Evolutionary conservation across 37 sponge, comb jelly and placozoan species (phyloP), one percentile per base, ranked within the genome.

Genomic region (Oopsacas minuta): DNA sequence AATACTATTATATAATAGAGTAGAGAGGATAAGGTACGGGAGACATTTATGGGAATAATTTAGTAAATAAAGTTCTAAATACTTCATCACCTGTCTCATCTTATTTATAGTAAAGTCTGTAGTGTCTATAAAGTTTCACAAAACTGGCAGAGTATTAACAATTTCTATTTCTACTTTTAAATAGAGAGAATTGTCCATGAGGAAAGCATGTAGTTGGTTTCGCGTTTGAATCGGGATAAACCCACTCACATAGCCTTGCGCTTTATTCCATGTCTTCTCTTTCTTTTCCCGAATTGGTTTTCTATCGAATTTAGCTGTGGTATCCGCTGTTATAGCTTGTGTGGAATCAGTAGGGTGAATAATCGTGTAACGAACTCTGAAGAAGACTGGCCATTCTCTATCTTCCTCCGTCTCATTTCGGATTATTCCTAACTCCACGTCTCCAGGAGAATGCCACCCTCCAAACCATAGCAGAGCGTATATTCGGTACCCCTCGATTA

Each of bases 211-310:
- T 25, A 61, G 75, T n/a, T 61, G 75, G 28, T 61, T 25, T 12
- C 22, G 20, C 75, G 20, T 61, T 61, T 25, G 75, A 25, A 61
- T 61, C 22, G 75, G 75, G 75, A 61, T 61, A n/a, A 61, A 61
- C 5, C 30, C 75, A 34, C 30, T 12, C 1, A 61, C 75, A n/a
- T 32, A 61, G 32, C 75, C 75, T 61, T 61, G 75, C 28, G 75
- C 75, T 34, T 61, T 61, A 34, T 61, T 61, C 75, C 75, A 61
- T 3, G 75, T 61, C 75, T 61, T 61, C 75, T 61, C 75, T n/a
- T 61, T 61, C 30, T 61, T 61, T 34, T 61, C 75, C 28, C 17
- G 32, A 3, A 5, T 12, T 34, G 7, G 75, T 12, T n/a, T n/a
- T 3, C 22, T 25, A 12, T 61, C 75, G 75, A 61, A 61, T 34